Conservation (phyloP, 2,113 vertebrate species). For the Chaenocephalus aceratus region DNA sequence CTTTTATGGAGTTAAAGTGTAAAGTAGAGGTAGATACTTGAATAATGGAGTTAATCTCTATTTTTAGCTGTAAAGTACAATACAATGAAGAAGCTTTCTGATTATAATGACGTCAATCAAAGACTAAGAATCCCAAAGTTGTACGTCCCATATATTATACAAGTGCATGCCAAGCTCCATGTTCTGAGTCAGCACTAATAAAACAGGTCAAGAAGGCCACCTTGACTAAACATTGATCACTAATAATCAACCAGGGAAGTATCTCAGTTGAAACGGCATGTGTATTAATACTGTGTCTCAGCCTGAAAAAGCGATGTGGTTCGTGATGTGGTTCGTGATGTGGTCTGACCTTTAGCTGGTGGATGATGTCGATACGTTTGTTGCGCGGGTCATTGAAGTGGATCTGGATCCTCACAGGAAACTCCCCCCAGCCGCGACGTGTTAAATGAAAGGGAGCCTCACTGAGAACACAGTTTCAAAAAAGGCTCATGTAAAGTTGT, state of each 20-base stretch:
- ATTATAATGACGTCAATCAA: neutral
- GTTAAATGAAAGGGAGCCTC: constrained; percentile 98
- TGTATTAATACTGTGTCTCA: neutral
- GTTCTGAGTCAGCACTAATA: no score
- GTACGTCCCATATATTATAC: neutral
- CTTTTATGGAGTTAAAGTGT: neutral
- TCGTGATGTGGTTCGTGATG: neutral
- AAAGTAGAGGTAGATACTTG: neutral
- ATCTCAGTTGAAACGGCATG: neutral
- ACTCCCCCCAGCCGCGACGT: constrained; percentile 98
- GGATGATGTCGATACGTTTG: constrained; percentile 99
- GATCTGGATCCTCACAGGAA: constrained; percentile 98
- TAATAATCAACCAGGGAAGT: neutral
- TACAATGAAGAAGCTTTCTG: neutral
- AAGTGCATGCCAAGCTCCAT: no score
- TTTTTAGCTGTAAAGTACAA: neutral
- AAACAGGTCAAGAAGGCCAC: neutral
- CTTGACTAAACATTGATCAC: no score
- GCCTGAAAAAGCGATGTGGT: neutral
- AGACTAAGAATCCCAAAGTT: neutral
- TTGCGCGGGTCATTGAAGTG: constrained; percentile 99
- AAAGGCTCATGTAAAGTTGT: constrained; percentile 7
- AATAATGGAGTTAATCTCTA: neutral
- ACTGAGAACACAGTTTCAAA: constrained; percentile 77
- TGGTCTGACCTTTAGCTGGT: constrained; percentile 93